A percentile compares a stretch with the other conserved stretches of the same genome.
Evolutionary conservation across 2,888 invertebrate species (phyloP).

Genomic region (Lithophane leautieri): DNA sequence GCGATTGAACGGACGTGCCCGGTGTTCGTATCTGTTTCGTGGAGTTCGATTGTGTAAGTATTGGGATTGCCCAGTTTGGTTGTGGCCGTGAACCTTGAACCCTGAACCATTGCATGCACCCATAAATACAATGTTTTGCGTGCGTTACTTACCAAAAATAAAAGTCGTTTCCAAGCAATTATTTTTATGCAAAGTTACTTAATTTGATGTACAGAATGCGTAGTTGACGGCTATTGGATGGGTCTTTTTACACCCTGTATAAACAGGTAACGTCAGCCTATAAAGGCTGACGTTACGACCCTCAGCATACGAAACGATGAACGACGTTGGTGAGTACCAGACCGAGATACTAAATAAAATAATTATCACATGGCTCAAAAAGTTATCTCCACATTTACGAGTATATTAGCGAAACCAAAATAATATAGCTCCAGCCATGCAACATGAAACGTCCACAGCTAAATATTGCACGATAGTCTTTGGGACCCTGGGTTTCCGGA

Average conservation of each 20-base stretch:
- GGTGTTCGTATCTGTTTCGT: constrained; percentile 35
- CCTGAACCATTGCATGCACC: too few relatives aligned
- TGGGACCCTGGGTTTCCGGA: neutral
- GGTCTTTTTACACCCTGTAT: too few relatives aligned
- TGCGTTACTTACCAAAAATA: too few relatives aligned
- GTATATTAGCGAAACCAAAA: neutral
- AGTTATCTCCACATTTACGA: neutral
- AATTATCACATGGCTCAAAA: neutral
- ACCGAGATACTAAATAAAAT: neutral
- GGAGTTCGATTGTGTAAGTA: constrained; percentile 22
- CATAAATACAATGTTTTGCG: too few relatives aligned
- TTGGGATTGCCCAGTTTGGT: constrained; percentile 11
- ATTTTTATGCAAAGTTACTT: too few relatives aligned
- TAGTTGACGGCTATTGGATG: too few relatives aligned
- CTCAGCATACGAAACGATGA: neutral
- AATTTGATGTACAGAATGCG: too few relatives aligned
- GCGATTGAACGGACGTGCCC: constrained; percentile 49
- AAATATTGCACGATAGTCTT: neutral
- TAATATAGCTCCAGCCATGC: neutral
- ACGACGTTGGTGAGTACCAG: neutral
- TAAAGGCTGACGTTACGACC: neutral
- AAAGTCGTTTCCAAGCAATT: too few relatives aligned
- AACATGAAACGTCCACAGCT: neutral
- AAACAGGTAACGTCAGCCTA: too few relatives aligned
- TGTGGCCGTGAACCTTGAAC: too few relatives aligned